phyloP scores from a whole-genome alignment of 2,888 invertebrate genomes.

The Plagiodera versicolora region DNA sequence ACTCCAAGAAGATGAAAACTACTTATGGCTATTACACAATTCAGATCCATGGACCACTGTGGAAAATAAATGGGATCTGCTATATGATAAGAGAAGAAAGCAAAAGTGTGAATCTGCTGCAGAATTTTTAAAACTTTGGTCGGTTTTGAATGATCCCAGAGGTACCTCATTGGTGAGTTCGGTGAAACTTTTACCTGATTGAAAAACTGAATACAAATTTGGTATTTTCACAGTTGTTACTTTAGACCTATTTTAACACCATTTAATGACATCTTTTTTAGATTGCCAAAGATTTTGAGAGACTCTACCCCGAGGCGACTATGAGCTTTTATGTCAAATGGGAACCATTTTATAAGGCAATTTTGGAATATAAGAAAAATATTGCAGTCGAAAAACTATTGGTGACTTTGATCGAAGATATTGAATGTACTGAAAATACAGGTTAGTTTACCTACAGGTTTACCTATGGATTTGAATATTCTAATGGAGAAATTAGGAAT shows the following conservation, averaged over 20 bases:
- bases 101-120: neutral
- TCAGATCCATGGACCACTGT: neutral
- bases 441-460: neutral
- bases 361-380: neutral
- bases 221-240: neutral
- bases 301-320: neutral
- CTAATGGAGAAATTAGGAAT: too few relatives aligned
- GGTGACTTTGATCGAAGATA: neutral
- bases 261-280: neutral
- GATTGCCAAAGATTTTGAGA: slow-evolving; percentile 5
- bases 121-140: neutral
- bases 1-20: neutral
- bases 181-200: neutral
- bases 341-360: neutral
- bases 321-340: slow-evolving; percentile 4
- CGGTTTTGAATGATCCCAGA: slow-evolving; percentile 2
- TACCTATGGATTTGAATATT: too few relatives aligned
- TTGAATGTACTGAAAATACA: slow-evolving; percentile 2
- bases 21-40: neutral
- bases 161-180: neutral
- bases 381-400: neutral
- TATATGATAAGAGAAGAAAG: neutral
- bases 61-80: neutral
- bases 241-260: neutral
- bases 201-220: slow-evolving; percentile 1